Base-by-base conservation (phyloP, 1,140 invertebrate species). In the Dreissena polymorpha region DNA sequence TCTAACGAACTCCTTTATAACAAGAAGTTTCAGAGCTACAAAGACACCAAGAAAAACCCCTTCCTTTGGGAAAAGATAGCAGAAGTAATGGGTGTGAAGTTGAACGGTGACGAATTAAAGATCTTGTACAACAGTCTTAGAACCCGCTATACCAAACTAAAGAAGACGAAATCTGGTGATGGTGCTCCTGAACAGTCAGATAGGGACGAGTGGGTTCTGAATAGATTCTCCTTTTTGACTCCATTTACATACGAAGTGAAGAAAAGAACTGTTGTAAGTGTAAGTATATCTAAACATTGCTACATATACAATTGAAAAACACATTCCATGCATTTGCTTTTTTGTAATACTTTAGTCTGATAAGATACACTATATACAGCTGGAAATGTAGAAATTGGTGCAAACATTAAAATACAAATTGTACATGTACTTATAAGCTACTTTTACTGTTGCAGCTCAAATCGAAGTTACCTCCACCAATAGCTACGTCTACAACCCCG, bases 91-190 rank as follows among this genome's bases (percentile, higher is more conserved):
- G 70, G 25, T 18, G 29, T 49, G 70, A n/a, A n/a, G n/a, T n/a
- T n/a, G n/a, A 18, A 39, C 27, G 49, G n/a, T 14, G 70, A 72
- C 49, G 27, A 49, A 50, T 29, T 72, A 50, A 72, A 18, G 51
- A 72, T 51, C 14, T 72, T 8, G 70, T 72, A 72, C 51, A 49
- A 39, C 8, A 72, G 70, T 50, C 70, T 72, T 5, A 49, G 70
- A 25, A 6, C 49, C 27, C 25, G 70, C 27, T 72, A 72, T 25
- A 72, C 70, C 18, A 72, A 72, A 25, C 70, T 72, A n/a, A 39
- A 29, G 70, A 49, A 72, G 70, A 39, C 51, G n/a, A 72, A 72
- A 50, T 72, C 70, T 72, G 70, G 49, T 25, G 70, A 72, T 72
- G 70, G 70, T 51, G 67, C 27, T 18, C 70, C 70, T 49, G 70